Evolutionary conservation across 2,888 invertebrate genomes (phyloP).

Genomic region (Chalcis sispes): DNA sequence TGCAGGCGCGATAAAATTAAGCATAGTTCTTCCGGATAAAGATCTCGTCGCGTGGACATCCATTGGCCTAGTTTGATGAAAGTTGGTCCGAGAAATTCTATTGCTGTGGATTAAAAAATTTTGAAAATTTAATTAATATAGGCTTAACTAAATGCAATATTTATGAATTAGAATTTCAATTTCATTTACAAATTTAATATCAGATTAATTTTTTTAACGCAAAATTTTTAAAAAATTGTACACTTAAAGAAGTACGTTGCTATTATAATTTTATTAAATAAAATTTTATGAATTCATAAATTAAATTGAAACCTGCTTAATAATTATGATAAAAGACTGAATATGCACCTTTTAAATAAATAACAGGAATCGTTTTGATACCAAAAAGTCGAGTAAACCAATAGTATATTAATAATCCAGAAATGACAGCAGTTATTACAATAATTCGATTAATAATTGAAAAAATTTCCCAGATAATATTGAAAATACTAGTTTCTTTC

Average conservation of each 20-base stretch:
- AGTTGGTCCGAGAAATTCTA: slow-evolving; percentile 76
- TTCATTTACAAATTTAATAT: background rate
- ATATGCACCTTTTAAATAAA: slow-evolving; percentile 62
- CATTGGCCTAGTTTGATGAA: slow-evolving; percentile 78
- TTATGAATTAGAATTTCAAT: background rate
- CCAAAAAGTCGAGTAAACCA: slow-evolving; percentile 61
- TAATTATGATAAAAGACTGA: background rate
- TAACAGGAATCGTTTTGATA: slow-evolving; percentile 56
- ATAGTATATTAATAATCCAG: slow-evolving; percentile 60
- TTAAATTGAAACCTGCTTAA: too few species aligned
- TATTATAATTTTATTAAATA: too few species aligned
- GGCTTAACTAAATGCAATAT: background rate
- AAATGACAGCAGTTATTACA: slow-evolving; percentile 60
- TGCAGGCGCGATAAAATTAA: slow-evolving; percentile 72
- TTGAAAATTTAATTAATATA: background rate
- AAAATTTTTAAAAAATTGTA: too few species aligned
- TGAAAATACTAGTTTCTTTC: slow-evolving; percentile 45
- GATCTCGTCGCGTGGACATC: slow-evolving; percentile 76
- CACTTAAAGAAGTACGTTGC: too few species aligned
- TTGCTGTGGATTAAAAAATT: slow-evolving; percentile 58
- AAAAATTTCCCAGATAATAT: slow-evolving; percentile 43
- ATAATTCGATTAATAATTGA: slow-evolving; percentile 60
- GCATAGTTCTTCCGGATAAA: slow-evolving; percentile 76
- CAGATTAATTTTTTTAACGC: too few species aligned
- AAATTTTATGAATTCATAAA: too few species aligned